Percentiles rank a stretch among this genome's conserved stretches.
phyloP scores from a whole-genome alignment of 2,797 vertebrate genomes.

The Acipenser oxyrinchus region DNA sequence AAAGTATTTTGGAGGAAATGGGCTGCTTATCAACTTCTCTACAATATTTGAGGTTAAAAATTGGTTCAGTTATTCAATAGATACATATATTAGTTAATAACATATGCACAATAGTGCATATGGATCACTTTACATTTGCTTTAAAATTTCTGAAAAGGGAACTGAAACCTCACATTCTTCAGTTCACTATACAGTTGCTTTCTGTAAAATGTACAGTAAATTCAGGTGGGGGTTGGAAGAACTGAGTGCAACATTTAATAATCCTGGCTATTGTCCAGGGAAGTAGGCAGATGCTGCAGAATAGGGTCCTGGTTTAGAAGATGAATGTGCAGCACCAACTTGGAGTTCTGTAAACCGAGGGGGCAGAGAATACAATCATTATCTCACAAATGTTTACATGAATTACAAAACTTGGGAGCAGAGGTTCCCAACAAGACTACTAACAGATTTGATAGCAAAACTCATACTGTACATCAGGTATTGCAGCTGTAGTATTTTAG shows the following conservation, averaged over 20 bases:
- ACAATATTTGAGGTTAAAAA: too few relatives aligned
- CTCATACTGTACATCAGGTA: not conserved
- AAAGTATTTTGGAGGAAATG: too few relatives aligned
- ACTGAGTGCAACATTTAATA: not conserved
- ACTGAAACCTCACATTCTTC: not conserved
- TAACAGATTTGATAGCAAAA: not conserved
- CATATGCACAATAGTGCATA: not conserved
- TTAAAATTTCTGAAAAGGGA: not conserved
- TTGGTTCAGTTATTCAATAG: not conserved
- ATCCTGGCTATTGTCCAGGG: constrained; percentile 51
- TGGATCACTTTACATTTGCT: not conserved
- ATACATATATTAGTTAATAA: not conserved
- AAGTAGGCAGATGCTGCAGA: constrained; percentile 69
- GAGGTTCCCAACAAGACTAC: constrained; percentile 21
- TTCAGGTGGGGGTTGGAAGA: not conserved
- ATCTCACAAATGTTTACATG: not conserved
- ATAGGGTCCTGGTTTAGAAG: constrained; percentile 32
- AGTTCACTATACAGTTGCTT: not conserved
- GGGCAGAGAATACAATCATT: not conserved
- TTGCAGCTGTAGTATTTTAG: not conserved
- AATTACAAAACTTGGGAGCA: constrained; percentile 17
- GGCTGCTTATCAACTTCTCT: too few relatives aligned
- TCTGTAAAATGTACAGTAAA: not conserved
- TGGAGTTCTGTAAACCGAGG: constrained; percentile 38
- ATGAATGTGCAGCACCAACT: not conserved